A percentile compares a stretch with the other conserved stretches of the same genome.
phyloP scores from a whole-genome alignment of 2,113 vertebrate genomes.

The Sinocyclocheilus anophthalmus region DNA sequence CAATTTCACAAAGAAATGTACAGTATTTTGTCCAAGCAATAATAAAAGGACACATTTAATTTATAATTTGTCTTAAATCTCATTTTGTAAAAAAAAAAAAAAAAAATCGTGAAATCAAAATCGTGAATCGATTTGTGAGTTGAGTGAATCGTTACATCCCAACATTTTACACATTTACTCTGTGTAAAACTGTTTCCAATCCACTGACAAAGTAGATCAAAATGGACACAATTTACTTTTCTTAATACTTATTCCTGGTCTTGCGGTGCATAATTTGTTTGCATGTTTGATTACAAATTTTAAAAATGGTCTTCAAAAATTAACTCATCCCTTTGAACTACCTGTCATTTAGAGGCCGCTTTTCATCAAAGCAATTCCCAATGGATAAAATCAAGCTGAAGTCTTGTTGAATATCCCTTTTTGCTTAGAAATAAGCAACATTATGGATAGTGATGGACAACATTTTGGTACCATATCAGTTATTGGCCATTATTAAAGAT shows the following conservation, averaged over 20 bases:
- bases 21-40: too few relatives aligned
- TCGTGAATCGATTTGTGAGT: too few relatives aligned
- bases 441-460: not conserved
- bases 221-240: not conserved
- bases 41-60: too few relatives aligned
- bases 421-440: not conserved
- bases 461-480: not conserved
- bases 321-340: not conserved
- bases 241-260: not conserved
- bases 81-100: too few relatives aligned
- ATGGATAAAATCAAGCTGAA: not conserved
- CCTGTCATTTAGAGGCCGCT: not conserved
- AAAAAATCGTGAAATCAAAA: too few relatives aligned
- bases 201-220: not conserved
- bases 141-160: too few relatives aligned
- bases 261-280: not conserved
- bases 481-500: not conserved
- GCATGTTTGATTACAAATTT: not conserved
- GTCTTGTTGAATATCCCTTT: not conserved
- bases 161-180: too few relatives aligned
- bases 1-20: too few relatives aligned
- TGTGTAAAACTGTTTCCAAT: too few relatives aligned
- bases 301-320: not conserved
- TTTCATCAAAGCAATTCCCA: not conserved
- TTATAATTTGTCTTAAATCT: too few relatives aligned